Conservation (phyloP, 2,888 invertebrate species). For the Drosophila nr. perissopoda region DNA sequence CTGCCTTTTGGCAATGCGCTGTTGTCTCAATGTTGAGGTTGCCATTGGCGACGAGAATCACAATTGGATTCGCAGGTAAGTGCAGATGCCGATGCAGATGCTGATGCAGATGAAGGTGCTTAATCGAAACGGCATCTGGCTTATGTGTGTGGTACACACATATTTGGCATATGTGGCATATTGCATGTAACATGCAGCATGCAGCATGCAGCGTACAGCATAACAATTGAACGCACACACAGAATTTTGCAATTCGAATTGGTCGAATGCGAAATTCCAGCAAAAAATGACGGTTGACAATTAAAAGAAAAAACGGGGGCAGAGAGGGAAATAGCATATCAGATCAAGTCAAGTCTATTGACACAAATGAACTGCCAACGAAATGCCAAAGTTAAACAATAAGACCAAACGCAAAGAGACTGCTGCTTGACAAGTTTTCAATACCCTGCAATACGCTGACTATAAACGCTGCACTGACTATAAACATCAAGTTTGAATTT, state of each 20-base stretch:
- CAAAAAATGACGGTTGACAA: neutral
- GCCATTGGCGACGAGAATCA: neutral
- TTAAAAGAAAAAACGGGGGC: neutral
- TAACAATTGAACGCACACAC: neutral
- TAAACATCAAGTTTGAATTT: neutral
- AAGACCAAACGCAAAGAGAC: neutral
- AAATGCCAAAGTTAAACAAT: constrained; percentile 3
- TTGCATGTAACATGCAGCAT: neutral
- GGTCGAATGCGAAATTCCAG: neutral
- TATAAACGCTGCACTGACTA: neutral
- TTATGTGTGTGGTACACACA: neutral
- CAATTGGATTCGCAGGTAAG: neutral
- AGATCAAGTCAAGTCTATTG: neutral
- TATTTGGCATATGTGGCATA: neutral
- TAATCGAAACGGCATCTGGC: neutral
- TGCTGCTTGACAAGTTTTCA: neutral
- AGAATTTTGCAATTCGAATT: neutral
- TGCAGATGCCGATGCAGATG: neutral
- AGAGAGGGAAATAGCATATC: neutral
- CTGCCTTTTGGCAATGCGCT: neutral
- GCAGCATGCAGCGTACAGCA: neutral
- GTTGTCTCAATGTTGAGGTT: neutral
- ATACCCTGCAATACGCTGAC: neutral
- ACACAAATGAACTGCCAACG: constrained; percentile 11
- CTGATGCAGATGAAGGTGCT: neutral